Evolutionary conservation across 2,888 invertebrate species (phyloP).

Genomic region (Graphium colonna): DNA sequence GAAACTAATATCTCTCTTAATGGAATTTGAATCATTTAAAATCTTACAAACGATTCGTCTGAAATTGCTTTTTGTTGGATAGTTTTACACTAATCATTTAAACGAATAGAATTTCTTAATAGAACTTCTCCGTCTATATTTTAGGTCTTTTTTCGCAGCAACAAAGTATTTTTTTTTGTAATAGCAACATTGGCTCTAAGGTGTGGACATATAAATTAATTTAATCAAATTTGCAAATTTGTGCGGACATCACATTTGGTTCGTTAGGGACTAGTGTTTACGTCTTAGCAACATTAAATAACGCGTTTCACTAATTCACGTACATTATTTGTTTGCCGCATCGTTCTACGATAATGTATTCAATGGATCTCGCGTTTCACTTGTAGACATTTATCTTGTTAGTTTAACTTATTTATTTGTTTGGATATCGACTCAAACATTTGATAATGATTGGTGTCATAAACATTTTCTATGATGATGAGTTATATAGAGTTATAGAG

Average conservation of each 20-base stretch:
- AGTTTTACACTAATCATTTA: neutral
- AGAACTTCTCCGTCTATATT: too few relatives aligned
- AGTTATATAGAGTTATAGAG: too few relatives aligned
- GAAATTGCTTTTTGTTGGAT: neutral
- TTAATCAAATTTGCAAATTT: constrained; percentile 74
- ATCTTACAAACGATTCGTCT: neutral
- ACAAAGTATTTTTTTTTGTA: too few relatives aligned
- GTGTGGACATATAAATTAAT: constrained; percentile 3
- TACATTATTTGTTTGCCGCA: too few relatives aligned
- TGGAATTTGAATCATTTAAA: too few relatives aligned
- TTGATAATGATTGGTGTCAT: neutral
- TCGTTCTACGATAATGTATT: too few relatives aligned
- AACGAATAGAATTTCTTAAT: too few relatives aligned
- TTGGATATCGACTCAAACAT: neutral
- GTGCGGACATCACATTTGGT: constrained; percentile 73
- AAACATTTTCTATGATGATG: too few relatives aligned
- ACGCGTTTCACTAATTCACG: constrained; percentile 59
- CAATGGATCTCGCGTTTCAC: neutral
- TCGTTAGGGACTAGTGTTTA: constrained; percentile 78
- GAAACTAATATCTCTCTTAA: too few relatives aligned
- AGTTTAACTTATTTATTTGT: neutral
- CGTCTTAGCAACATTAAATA: too few relatives aligned
- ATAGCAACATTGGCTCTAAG: too few relatives aligned
- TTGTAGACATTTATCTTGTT: neutral
- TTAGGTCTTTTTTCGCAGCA: too few relatives aligned